Evolutionary conservation across 2,888 invertebrate genomes (phyloP).

Genomic region (Tetragonisca angustula): DNA sequence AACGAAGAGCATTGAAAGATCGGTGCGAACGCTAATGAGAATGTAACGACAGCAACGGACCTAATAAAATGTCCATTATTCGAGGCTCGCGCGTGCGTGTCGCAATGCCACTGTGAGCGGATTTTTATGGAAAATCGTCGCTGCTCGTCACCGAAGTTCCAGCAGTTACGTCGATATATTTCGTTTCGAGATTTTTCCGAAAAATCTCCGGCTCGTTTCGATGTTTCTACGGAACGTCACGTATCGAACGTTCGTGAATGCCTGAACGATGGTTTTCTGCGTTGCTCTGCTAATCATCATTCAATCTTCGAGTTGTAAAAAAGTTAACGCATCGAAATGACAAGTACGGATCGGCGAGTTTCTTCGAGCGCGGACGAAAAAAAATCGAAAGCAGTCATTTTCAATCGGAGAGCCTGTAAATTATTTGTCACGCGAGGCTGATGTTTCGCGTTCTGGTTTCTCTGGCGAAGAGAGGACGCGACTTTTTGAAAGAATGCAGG

Average conservation of each 20-base stretch:
- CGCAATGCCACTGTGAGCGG: slow-evolving; percentile 5
- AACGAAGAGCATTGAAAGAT: not conserved
- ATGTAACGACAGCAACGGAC: slow-evolving; percentile 36
- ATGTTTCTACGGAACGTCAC: slow-evolving; percentile 39
- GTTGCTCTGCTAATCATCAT: not conserved
- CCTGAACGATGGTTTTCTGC: not conserved
- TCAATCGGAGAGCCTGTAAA: not conserved
- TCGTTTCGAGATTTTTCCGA: not conserved
- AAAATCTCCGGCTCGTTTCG: not conserved
- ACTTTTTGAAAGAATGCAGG: slow-evolving; percentile 42
- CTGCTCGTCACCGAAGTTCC: not conserved
- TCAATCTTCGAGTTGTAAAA: not conserved
- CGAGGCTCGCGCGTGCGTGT: slow-evolving; percentile 12
- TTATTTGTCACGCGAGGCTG: slow-evolving; percentile 23
- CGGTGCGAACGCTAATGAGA: slow-evolving; percentile 37
- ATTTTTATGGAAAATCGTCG: slow-evolving; percentile 32
- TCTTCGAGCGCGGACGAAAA: not conserved
- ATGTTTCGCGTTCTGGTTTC: slow-evolving; percentile 45
- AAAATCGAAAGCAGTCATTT: not conserved
- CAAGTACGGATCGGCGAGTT: not conserved
- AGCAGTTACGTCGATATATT: not conserved
- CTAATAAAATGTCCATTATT: slow-evolving; percentile 52
- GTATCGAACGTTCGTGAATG: slow-evolving; percentile 1
- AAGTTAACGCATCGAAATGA: slow-evolving; percentile 6
- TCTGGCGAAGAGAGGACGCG: slow-evolving; percentile 31